Base-by-base conservation (phyloP, 1,140 invertebrate species). In the Hypsibius dujardini region DNA sequence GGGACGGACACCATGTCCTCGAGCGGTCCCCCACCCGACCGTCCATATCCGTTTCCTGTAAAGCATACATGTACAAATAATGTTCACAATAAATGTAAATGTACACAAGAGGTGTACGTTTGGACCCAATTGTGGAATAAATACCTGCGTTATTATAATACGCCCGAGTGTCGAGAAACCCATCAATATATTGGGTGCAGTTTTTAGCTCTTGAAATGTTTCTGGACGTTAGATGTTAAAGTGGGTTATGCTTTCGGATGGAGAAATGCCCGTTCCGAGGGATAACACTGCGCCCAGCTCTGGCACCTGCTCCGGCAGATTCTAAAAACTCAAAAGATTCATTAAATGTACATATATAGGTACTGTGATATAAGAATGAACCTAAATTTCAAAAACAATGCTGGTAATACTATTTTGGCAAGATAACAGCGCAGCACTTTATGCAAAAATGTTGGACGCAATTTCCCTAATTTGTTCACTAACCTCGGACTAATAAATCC, bases 1-100 rank as follows among this genome's bases (percentile, higher is more conserved):
- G 85, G 76, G 86, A 87, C 47, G 86, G 86, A 79, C 93, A 97
- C 92, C 93, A 96, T 1, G 89, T 87, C 73, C 87, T 83, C 15
- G 87, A 89, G 69, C 94, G 84, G 77, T 94, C 90, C 1, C 96
- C 90, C 1, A 95, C 88, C 70, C 90, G 83, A 0, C 93, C 93
- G 79, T 96, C 90, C 47, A 88, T 85, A 47, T 87, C 84, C 0
- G 92, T 95, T 1, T 89, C 90, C 85, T 94, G 82, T 46, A 78
- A 78, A 69, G 28, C 47, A 56, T 50, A 56, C 7, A 56, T 56
- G 50, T 56, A 12, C 7, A 56, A 56, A 7, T 56, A 56, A 56
- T n/a, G 50, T 56, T 56, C n/a, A 12, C n/a, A 7, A 7, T 56
- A 56, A 7, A 56, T 12, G 50, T n/a, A 15, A 42, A 15, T 67